phyloP scores from a whole-genome alignment of 2,113 vertebrate genomes.

The Percopsis transmontana region DNA sequence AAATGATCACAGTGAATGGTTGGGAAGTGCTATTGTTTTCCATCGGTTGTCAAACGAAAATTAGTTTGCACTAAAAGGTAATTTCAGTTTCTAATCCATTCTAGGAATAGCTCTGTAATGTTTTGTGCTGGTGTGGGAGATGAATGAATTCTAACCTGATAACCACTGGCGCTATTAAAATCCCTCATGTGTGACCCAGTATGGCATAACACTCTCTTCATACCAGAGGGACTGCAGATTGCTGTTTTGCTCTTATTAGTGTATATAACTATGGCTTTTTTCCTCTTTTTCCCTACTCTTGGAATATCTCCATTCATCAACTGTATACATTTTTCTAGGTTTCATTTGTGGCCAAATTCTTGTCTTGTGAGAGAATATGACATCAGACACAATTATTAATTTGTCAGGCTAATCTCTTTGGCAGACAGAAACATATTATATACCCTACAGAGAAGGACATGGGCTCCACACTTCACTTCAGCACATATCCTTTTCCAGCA shows the following conservation, averaged over 20 bases:
- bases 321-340: too few species aligned
- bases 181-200: conserved; percentile 72
- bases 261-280: conserved; percentile 62
- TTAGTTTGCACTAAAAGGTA: conserved; percentile 57
- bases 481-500: too few species aligned
- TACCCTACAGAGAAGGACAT: too few species aligned
- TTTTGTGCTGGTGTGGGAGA: conserved; percentile 42
- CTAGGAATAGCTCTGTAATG: conserved; percentile 56
- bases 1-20: conserved; percentile 30
- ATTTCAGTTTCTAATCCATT: conserved; percentile 49
- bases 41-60: conserved; percentile 67
- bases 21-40: conserved; percentile 61
- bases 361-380: too few species aligned
- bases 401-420: too few species aligned
- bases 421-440: too few species aligned
- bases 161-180: conserved; percentile 74
- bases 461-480: too few species aligned
- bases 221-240: conserved; percentile 41
- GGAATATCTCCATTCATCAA: background rate
- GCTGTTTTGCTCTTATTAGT: conserved; percentile 54
- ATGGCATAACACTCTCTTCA: conserved; percentile 42
- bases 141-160: conserved; percentile 70
- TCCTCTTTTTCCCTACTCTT: conserved; percentile 4
- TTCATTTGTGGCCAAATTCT: too few species aligned
- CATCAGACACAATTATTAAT: too few species aligned